Conservation (phyloP, 2,888 invertebrate species). For the Lissocephala sabroskyi region DNA sequence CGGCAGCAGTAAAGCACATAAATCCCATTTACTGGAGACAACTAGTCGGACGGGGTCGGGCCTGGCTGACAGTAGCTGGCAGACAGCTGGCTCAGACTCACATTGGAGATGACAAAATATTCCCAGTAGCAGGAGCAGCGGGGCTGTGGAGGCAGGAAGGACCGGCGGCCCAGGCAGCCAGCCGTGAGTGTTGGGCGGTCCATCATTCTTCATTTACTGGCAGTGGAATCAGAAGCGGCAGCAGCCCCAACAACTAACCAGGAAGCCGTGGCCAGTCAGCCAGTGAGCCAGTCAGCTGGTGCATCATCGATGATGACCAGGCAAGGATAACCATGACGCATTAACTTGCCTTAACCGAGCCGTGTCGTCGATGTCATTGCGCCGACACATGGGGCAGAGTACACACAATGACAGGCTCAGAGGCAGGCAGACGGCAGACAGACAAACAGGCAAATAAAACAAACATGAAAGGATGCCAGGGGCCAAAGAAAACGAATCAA, state of each 20-base stretch:
- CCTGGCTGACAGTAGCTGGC: not conserved
- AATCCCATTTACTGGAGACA: constrained; percentile 44
- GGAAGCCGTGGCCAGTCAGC: constrained; percentile 18
- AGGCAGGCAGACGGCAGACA: constrained; percentile 53
- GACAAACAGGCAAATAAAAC: constrained; percentile 55
- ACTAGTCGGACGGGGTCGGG: constrained; percentile 2
- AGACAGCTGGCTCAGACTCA: constrained; percentile 20
- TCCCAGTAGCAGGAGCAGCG: constrained; percentile 17
- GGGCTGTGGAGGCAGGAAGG: not conserved
- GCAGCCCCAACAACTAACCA: constrained; percentile 18
- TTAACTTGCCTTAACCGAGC: constrained; percentile 48
- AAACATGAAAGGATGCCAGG: constrained; percentile 25
- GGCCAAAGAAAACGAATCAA: constrained; percentile 13
- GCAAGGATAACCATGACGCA: constrained; percentile 54
- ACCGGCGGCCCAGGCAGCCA: constrained; percentile 9
- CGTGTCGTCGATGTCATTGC: constrained; percentile 21
- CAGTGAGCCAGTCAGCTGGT: constrained; percentile 1
- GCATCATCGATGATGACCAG: constrained; percentile 35
- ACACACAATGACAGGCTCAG: constrained; percentile 18
- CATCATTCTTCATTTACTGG: constrained; percentile 64
- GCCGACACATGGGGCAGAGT: not conserved
- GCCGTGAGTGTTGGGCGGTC: constrained; percentile 21
- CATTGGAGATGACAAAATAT: constrained; percentile 55
- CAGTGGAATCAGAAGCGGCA: constrained; percentile 37
- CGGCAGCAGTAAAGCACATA: constrained; percentile 25